Percentiles rank a stretch among this genome's conserved stretches.
These are phyloP conservation scores for Boloria euphrosyne DNA, from an alignment of 2,888 invertebrate species.

Conservation along the genomic window DNA sequence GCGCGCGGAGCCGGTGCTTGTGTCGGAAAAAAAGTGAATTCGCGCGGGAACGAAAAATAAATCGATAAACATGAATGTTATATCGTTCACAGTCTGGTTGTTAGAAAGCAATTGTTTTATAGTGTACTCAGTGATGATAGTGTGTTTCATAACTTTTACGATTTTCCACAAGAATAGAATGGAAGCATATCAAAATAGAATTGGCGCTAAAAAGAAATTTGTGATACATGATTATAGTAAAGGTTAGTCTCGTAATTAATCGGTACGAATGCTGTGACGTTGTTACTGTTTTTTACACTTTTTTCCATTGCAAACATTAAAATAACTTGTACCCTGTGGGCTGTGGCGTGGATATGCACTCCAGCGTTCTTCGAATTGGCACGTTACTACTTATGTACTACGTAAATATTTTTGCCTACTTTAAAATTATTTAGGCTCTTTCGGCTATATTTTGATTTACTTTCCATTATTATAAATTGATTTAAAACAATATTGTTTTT, in stretches of 20 bases:
- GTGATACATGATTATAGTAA: constrained; percentile 54
- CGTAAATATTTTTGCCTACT: too few relatives aligned
- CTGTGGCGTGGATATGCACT: too few relatives aligned
- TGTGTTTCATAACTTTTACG: constrained; percentile 67
- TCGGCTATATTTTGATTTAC: too few relatives aligned
- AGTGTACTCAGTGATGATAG: constrained; percentile 65
- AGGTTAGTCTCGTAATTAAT: constrained; percentile 51
- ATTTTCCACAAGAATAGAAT: constrained; percentile 69
- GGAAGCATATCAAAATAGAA: constrained; percentile 56
- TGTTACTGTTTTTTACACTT: too few relatives aligned
- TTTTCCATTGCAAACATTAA: too few relatives aligned
- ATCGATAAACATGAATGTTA: constrained; percentile 59
- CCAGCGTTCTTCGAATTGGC: too few relatives aligned
- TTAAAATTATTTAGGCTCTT: too few relatives aligned
- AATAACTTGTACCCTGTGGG: too few relatives aligned
- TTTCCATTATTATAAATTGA: too few relatives aligned
- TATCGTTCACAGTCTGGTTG: constrained; percentile 68
- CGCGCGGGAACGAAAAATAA: constrained; percentile 12
- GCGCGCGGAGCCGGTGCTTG: constrained; percentile 28
- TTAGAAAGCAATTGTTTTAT: constrained; percentile 73
- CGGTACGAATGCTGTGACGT: too few relatives aligned
- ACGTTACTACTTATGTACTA: too few relatives aligned
- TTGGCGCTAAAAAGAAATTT: constrained; percentile 55
- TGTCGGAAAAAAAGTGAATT: constrained; percentile 20
- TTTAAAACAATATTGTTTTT: too few relatives aligned